Evolutionary conservation across 2,797 vertebrate species (phyloP), one percentile per base, ranked within the genome.

Genomic region (Borostomias antarcticus): DNA sequence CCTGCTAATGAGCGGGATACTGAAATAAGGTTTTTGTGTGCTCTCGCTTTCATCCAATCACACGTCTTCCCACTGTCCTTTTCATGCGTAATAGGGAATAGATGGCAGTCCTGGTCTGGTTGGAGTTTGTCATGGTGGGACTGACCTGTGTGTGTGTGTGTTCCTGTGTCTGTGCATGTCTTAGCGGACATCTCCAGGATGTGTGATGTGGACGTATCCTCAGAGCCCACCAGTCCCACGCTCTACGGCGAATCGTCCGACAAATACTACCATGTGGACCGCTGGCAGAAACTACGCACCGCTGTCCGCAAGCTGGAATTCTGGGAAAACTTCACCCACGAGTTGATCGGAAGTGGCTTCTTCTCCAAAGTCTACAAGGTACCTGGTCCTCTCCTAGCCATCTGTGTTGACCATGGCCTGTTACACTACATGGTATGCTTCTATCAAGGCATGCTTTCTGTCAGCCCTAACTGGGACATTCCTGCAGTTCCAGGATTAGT

Each of bases 321-420:
- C 87, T 96, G 95, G 95, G 94, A 95, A 69, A 93, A 91, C 82
- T 95, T 95, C 75, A 91, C 73, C 0, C 73, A 92, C 0, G 94
- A 96, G 78, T 88, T 95, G 5, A 92, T 95, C 1, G 95, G 94
- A 35, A 94, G 87, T 0, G 95, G 95, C 60, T 96, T 96, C 86
- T 95, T 94, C 90, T 96, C 95, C 70, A 94, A 91, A 76, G 95
- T 96, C 63, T 95, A 94, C 79, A 96, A 95, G 93, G 95, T 96
- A 4, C 25, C 13, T 59, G 23, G 15, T 15, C 19, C 21, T 6
- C 17, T 23, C 35, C 21, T 17, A 25, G 19, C 17, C 37, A 28
- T 1, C 19, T 43, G 37, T 59, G 15, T 17, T 43, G 35, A 43
- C 15, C 5, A 4, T 23, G 13, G 23, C 1, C 33, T n/a, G n/a